A percentile compares a stretch with the other conserved stretches of the same genome.
Evolutionary conservation across 2,113 vertebrate genomes (phyloP).

Genomic region (Phainopepla nitens): DNA sequence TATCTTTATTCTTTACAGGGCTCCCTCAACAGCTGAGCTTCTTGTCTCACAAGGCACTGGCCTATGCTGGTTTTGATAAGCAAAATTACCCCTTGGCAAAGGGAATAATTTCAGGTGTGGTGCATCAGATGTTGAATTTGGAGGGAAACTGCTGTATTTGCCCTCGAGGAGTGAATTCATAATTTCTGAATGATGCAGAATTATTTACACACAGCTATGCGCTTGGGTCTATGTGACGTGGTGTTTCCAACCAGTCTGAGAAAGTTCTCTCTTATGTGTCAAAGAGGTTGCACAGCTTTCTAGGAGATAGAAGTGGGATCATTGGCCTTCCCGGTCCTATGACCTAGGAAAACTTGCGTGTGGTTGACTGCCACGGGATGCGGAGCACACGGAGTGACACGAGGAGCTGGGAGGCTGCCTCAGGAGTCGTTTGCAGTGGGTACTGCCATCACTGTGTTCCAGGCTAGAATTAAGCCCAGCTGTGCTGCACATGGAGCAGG

Average conservation of each 20-base stretch:
- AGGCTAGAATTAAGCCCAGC: not conserved
- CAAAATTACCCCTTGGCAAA: not conserved
- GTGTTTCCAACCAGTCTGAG: not conserved
- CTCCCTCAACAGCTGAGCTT: not conserved
- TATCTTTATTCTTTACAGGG: not conserved
- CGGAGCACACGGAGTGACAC: fast-evolving
- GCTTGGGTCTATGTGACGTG: not conserved
- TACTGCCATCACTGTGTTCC: not conserved
- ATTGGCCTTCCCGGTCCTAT: not conserved
- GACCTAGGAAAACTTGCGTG: not conserved
- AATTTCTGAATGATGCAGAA: not conserved
- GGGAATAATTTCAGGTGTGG: not conserved
- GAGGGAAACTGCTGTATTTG: not conserved
- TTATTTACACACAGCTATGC: not conserved
- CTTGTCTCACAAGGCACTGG: not conserved
- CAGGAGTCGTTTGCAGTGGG: not conserved
- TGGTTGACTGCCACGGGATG: fast-evolving
- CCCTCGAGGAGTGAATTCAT: not conserved
- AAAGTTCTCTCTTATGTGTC: not conserved
- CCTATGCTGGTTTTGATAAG: not conserved
- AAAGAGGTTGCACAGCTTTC: not conserved
- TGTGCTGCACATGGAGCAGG: not conserved
- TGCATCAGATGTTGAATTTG: not conserved
- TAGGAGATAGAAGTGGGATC: not conserved
- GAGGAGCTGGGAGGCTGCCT: not conserved